Conservation (phyloP, 1,140 invertebrate genomes). For the Popillia japonica region DNA sequence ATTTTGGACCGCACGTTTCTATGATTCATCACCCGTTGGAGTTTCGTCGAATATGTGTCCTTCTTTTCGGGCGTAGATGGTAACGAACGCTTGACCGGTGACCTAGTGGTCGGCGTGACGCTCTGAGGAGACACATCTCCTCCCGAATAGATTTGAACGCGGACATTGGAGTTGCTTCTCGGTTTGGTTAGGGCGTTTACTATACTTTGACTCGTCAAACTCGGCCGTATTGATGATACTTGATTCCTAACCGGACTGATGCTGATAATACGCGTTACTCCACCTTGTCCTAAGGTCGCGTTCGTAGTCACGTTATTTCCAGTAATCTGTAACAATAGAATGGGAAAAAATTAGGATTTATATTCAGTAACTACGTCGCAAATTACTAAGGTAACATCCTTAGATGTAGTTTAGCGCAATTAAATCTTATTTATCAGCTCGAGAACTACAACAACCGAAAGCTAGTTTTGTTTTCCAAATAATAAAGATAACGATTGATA, state of each 20-base stretch:
- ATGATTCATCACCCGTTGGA: constrained; percentile 58
- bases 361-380: no score
- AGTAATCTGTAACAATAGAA: constrained; percentile 53
- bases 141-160: constrained; percentile 53
- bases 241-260: constrained; percentile 55
- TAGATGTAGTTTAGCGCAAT: no score
- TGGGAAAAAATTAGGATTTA: no score
- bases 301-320: constrained; percentile 44
- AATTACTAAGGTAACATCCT: no score
- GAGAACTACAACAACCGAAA: no score
- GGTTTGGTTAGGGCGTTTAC: constrained; percentile 58
- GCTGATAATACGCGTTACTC: constrained; percentile 57
- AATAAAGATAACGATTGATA: no score
- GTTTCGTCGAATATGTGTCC: constrained; percentile 55
- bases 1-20: constrained; percentile 57
- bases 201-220: constrained; percentile 58
- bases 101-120: constrained; percentile 56
- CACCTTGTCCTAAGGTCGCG: constrained; percentile 44
- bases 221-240: constrained; percentile 53
- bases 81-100: constrained; percentile 50
- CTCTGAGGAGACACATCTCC: constrained; percentile 56
- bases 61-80: constrained; percentile 55
- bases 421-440: no score
- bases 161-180: constrained; percentile 48
- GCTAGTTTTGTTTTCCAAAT: no score